Base-by-base conservation (phyloP, 2,113 vertebrate species). In the Sciurus niger region DNA sequence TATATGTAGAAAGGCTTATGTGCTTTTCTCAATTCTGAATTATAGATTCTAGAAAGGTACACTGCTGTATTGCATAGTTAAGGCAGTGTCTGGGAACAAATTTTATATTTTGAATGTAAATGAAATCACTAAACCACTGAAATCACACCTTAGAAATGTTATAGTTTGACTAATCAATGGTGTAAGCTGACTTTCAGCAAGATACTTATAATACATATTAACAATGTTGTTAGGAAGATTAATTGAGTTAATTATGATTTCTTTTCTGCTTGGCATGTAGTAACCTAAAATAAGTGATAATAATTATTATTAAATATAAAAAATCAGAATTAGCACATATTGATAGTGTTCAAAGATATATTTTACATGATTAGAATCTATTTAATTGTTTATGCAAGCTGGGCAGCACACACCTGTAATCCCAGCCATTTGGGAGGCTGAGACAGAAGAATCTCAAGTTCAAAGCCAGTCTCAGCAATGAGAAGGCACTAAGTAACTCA, bases 111-210 rank as follows among this genome's bases (percentile, higher is more conserved):
- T 53, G 43, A 84, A 65, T 73, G 58, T 63, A 89, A 58, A 32
- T 92, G 53, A 51, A 70, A 65, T 46, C 48, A 76, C 58, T 77
- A 48, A 60, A 10, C 46, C 63, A 43, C 6, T 58, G 37, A 18
- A 40, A 2, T 67, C 48, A 53, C 67, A 40, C 46, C 53, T 92
- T 58, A 89, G 68, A 93, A 93, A 58, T 22, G 55, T 58, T 20
- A 84, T 18, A 84, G 34, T 20, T 84, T 85, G 77, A 89, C 53
- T 73, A 17, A 79, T n/a, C 80, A 93, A 89, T 84, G 30, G 53
- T 68, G 78, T 89, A 84, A 58, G 20, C 55, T 58, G 18, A 58
- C 17, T 22, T 55, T 20, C 18, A 18, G 55, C 55, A 58, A 58
- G 55, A 53, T 58, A 58, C 55, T 58, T 58, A 22, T 58, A 58